These are phyloP conservation scores for Erythrolamprus reginae DNA, from an alignment of 2,113 vertebrate genomes.

Conservation along the genomic window DNA sequence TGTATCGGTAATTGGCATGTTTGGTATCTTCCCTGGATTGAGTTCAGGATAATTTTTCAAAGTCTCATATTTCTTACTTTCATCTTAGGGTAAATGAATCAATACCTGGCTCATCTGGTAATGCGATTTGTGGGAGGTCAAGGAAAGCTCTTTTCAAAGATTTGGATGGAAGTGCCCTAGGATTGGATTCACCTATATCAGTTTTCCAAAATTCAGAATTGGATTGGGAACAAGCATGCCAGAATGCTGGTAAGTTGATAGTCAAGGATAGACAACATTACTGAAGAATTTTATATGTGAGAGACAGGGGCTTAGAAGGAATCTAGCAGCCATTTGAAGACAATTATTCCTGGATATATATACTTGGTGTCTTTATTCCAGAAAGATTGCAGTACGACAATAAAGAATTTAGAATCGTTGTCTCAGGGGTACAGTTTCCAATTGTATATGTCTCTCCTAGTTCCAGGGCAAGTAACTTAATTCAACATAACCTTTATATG, in stretches of 20 bases:
- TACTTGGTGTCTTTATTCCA: not conserved
- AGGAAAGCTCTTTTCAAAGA: slow-evolving; percentile 72
- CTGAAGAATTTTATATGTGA: not conserved
- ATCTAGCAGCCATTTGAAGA: not conserved
- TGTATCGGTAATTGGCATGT: no score
- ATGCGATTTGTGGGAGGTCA: slow-evolving; percentile 45
- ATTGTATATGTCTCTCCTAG: not conserved
- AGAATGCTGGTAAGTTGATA: slow-evolving; percentile 60
- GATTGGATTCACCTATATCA: slow-evolving; percentile 61
- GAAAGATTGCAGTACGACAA: not conserved
- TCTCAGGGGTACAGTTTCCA: not conserved
- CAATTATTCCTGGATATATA: not conserved
- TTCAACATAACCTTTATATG: not conserved
- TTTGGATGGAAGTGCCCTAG: slow-evolving; percentile 64
- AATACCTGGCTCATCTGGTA: not conserved
- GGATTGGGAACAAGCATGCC: slow-evolving; percentile 60
- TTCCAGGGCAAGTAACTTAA: not conserved
- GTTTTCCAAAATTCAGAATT: slow-evolving; percentile 65
- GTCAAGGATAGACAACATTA: not conserved
- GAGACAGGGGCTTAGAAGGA: not conserved
- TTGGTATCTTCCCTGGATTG: not conserved
- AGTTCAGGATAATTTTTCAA: not conserved
- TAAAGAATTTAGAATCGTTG: not conserved
- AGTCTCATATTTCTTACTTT: not conserved
- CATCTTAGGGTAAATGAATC: slow-evolving; percentile 20